Conservation (phyloP, 2,113 vertebrate species). For the Elephas maximus region DNA sequence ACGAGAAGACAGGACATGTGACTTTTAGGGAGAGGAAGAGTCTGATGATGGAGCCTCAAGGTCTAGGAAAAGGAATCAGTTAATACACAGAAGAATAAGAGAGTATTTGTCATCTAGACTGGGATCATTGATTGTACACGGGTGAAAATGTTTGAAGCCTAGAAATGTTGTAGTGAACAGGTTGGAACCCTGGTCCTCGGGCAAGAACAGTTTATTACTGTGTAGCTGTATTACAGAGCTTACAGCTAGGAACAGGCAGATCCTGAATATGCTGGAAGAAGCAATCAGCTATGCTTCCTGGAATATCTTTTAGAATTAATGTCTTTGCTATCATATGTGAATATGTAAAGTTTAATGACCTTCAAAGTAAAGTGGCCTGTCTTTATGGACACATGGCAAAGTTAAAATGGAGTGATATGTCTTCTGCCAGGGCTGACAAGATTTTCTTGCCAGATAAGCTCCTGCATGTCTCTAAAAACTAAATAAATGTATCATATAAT, state of each 20-base stretch:
- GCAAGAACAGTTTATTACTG: not conserved
- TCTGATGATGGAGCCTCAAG: not conserved
- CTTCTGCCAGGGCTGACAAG: not conserved
- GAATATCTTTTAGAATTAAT: not conserved
- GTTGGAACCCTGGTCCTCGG: not conserved
- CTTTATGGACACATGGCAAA: not conserved
- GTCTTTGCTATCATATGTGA: not conserved
- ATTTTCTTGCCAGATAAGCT: not conserved
- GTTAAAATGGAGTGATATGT: not conserved
- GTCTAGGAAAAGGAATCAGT: not conserved
- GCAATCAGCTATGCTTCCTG: not conserved
- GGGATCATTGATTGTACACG: not conserved
- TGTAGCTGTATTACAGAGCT: not conserved
- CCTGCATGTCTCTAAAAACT: not conserved
- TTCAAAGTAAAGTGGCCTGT: not conserved
- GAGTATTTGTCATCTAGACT: not conserved
- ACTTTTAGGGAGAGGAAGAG: not conserved
- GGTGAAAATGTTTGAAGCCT: not conserved
- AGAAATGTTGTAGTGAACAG: not conserved
- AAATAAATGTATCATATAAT: slow-evolving; percentile 22
- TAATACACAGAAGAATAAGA: not conserved
- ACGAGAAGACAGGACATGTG: not conserved
- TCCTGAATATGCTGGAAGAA: not conserved
- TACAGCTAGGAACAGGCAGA: not conserved
- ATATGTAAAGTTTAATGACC: not conserved